These are phyloP conservation scores for Hippocampus zosterae DNA, from an alignment of 2,113 vertebrate genomes.

Conservation along the genomic window DNA sequence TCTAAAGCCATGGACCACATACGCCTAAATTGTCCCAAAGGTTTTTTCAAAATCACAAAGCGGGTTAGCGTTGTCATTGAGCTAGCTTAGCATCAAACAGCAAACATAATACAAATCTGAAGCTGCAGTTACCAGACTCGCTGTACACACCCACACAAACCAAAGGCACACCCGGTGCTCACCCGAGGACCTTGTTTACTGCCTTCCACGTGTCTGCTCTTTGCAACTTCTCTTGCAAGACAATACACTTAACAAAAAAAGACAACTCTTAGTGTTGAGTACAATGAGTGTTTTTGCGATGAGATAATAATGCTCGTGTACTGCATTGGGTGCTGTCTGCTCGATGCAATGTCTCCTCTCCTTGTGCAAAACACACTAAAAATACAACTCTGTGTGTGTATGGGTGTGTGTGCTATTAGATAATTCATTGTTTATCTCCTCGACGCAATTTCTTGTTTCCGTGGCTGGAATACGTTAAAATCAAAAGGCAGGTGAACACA, in stretches of 20 bases:
- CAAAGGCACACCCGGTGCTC: background rate
- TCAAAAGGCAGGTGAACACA: too few relatives aligned
- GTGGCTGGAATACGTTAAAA: too few relatives aligned
- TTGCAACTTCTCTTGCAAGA: background rate
- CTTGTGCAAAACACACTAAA: too few relatives aligned
- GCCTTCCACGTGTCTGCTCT: background rate
- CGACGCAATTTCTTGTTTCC: too few relatives aligned
- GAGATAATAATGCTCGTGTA: too few relatives aligned
- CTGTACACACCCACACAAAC: background rate
- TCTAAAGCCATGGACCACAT: background rate
- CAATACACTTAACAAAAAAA: background rate
- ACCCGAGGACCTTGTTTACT: background rate
- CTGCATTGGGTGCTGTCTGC: too few relatives aligned
- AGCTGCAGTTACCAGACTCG: background rate
- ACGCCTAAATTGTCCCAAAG: too few relatives aligned
- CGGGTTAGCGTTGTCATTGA: background rate
- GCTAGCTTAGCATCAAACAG: background rate
- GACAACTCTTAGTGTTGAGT: background rate
- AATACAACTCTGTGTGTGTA: too few relatives aligned
- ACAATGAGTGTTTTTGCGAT: too few relatives aligned
- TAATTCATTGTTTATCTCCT: too few relatives aligned
- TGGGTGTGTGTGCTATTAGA: too few relatives aligned
- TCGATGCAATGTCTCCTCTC: too few relatives aligned
- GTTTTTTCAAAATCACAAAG: background rate
- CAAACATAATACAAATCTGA: background rate